phyloP scores from a whole-genome alignment of 2,888 invertebrate genomes.

The Cheilosia pagana region DNA sequence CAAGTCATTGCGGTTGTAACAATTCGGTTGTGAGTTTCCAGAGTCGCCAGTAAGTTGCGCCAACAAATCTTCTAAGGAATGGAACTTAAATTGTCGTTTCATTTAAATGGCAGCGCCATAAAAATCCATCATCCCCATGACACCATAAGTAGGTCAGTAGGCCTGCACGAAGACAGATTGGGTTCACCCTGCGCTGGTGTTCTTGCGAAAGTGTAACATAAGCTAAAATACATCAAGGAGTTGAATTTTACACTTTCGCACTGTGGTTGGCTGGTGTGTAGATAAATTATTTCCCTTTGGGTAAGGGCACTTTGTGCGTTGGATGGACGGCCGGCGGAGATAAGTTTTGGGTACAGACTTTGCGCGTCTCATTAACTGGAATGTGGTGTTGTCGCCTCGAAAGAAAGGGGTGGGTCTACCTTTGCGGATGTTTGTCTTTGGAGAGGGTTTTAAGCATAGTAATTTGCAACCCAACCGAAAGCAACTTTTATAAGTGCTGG shows the following conservation, averaged over 20 bases:
- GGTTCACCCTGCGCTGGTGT: slow-evolving; percentile 2
- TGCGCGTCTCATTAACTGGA: slow-evolving; percentile 43
- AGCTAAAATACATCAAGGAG: slow-evolving; percentile 21
- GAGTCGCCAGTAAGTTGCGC: neutral
- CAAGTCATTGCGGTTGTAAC: slow-evolving; percentile 9
- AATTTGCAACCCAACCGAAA: no score
- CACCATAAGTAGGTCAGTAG: slow-evolving; percentile 40
- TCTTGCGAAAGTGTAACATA: slow-evolving; percentile 13
- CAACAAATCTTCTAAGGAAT: slow-evolving; percentile 16
- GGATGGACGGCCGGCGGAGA: neutral
- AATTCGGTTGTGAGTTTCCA: slow-evolving; percentile 6
- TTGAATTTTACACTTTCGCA: slow-evolving; percentile 41
- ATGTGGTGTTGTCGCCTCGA: neutral
- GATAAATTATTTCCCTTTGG: slow-evolving; percentile 13
- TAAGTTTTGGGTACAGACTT: slow-evolving; percentile 30
- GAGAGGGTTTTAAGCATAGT: no score
- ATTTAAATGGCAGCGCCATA: slow-evolving; percentile 36
- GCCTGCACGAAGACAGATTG: slow-evolving; percentile 38
- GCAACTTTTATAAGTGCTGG: no score
- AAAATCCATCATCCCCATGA: slow-evolving; percentile 32
- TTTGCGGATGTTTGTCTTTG: no score
- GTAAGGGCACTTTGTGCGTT: neutral
- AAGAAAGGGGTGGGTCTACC: no score
- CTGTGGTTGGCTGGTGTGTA: neutral
- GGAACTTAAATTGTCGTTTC: slow-evolving; percentile 30